Evolutionary conservation across 1,140 invertebrate species (phyloP).

Genomic region (Drosophila pachea): DNA sequence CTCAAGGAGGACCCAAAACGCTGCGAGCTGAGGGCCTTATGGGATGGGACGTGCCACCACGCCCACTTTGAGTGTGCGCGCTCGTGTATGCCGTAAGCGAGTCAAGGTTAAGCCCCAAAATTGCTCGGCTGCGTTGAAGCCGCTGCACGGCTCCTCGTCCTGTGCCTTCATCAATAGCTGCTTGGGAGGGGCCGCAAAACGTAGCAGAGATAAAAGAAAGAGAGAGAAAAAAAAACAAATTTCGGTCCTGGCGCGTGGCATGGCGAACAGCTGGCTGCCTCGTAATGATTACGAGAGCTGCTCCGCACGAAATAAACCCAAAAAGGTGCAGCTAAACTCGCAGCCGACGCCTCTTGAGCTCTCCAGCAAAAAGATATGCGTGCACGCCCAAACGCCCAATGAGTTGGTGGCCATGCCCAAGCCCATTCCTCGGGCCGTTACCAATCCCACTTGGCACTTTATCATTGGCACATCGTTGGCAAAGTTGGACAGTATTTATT

Average conservation of each 20-base stretch:
- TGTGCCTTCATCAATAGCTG: not conserved
- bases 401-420: not conserved
- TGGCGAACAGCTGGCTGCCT: conserved; percentile 68
- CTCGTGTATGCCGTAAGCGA: conserved; percentile 67
- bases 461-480: conserved; percentile 74
- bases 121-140: conserved; percentile 49
- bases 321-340: conserved; percentile 35
- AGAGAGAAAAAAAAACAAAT: not conserved
- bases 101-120: conserved; percentile 75
- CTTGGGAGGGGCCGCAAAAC: conserved; percentile 16
- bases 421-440: not conserved
- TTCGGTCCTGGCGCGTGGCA: conserved; percentile 63
- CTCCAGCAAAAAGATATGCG: conserved; percentile 17
- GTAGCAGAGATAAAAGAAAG: conserved; percentile 35
- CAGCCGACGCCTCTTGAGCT: conserved; percentile 19
- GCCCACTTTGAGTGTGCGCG: conserved; percentile 69
- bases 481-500: conserved; percentile 69
- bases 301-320: conserved; percentile 34
- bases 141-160: not conserved
- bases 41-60: conserved; percentile 24
- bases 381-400: conserved; percentile 19
- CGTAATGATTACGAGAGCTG: conserved; percentile 72
- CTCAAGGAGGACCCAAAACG: no score
- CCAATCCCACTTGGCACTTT: conserved; percentile 40
- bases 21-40: not conserved